Conservation (phyloP, 2,113 vertebrate species). For the Scomber scombrus region DNA sequence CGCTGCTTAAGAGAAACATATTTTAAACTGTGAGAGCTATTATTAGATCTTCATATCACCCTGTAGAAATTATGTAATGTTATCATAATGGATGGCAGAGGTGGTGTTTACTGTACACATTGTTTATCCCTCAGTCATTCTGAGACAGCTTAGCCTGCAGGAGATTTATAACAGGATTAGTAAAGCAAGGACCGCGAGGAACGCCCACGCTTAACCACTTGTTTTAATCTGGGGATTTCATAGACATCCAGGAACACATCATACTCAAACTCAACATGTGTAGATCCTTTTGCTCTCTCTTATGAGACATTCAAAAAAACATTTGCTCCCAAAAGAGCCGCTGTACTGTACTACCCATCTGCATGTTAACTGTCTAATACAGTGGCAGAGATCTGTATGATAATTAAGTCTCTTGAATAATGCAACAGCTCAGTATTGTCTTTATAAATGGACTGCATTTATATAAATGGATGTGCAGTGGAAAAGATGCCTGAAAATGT, state of each 20-base stretch:
- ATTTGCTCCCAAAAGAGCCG: not conserved
- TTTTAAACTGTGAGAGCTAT: conserved; percentile 35
- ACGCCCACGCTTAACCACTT: conserved; percentile 41
- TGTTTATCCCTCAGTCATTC: conserved; percentile 52
- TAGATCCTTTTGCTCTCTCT: conserved; percentile 7
- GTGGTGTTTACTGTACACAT: conserved; percentile 59
- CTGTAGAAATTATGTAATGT: conserved; percentile 44
- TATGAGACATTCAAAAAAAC: not conserved
- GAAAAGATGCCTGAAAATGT: too few species aligned
- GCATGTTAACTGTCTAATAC: not conserved
- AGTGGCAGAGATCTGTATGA: not conserved
- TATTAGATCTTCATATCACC: conserved; percentile 38
- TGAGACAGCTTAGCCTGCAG: conserved; percentile 37
- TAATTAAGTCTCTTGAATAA: not conserved
- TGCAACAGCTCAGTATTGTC: too few species aligned
- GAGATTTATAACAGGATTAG: conserved; percentile 65
- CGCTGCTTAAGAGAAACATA: conserved; percentile 1
- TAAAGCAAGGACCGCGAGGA: conserved; percentile 15
- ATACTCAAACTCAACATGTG: not conserved
- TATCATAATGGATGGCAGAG: conserved; percentile 43
- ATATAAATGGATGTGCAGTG: too few species aligned
- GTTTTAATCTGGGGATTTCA: conserved; percentile 53
- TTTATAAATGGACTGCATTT: too few species aligned
- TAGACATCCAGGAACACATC: conserved; percentile 16
- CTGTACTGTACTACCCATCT: not conserved